phyloP scores from a whole-genome alignment of 1,140 invertebrate species.

The Drosophila bifasciata region DNA sequence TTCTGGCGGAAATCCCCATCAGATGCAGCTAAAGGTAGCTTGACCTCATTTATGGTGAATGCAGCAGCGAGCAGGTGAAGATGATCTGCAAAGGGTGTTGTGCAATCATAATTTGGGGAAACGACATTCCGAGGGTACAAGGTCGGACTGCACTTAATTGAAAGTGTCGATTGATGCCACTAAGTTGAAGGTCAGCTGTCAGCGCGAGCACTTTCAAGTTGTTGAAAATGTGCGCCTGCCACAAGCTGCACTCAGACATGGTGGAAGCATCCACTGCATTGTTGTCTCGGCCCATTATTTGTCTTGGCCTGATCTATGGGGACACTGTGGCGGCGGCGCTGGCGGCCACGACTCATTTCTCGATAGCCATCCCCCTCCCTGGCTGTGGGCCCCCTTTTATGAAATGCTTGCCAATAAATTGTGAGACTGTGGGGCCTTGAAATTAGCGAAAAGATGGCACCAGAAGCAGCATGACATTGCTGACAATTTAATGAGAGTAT shows the following conservation, averaged over 20 bases:
- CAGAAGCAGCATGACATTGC: conserved; percentile 32
- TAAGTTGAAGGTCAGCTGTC: conserved; percentile 31
- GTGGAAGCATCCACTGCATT: conserved; percentile 17
- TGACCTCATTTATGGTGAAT: conserved; percentile 27
- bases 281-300: conserved; percentile 51
- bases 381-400: conserved; percentile 14
- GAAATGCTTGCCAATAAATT: conserved; percentile 50
- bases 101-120: conserved; percentile 20
- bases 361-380: too few relatives aligned
- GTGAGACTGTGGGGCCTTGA: conserved; percentile 36
- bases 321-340: conserved; percentile 10
- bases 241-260: conserved; percentile 19
- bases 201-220: background rate
- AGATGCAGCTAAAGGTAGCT: background rate
- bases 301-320: conserved; percentile 44
- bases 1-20: too few relatives aligned
- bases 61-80: too few relatives aligned
- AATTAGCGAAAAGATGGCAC: conserved; percentile 49
- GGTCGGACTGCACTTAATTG: conserved; percentile 49
- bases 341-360: conserved; percentile 8
- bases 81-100: conserved; percentile 6
- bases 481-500: conserved; percentile 49
- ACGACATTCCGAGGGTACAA: conserved; percentile 14
- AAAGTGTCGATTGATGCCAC: conserved; percentile 28
- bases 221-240: conserved; percentile 9